A percentile compares a stretch with the other conserved stretches of the same genome.
Conservation (phyloP, 2,888 invertebrate species). For the Pantelozetes paolii region DNA sequence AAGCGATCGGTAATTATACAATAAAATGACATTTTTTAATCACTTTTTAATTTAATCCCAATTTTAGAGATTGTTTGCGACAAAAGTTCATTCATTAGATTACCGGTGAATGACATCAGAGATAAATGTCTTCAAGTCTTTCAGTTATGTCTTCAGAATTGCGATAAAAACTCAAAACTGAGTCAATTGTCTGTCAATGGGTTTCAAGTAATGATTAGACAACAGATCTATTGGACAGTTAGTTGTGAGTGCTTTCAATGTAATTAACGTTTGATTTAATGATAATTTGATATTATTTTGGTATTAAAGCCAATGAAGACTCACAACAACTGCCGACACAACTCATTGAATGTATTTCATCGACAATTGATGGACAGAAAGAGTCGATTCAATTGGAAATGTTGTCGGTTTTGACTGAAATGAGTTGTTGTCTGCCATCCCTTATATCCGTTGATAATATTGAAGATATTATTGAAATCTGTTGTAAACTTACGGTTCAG, state of each 20-base stretch:
- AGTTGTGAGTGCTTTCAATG: neutral
- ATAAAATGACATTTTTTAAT: neutral
- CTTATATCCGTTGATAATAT: conserved; percentile 16
- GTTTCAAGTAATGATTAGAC: neutral
- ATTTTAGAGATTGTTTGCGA: conserved; percentile 34
- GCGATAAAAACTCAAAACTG: neutral
- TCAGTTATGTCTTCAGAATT: neutral
- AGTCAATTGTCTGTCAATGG: conserved; percentile 6
- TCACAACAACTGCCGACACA: conserved; percentile 24
- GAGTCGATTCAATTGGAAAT: conserved; percentile 33
- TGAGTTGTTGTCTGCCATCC: conserved; percentile 17
- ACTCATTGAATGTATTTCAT: conserved; percentile 19
- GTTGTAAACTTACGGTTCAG: conserved; percentile 16
- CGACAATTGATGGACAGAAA: conserved; percentile 1
- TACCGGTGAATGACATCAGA: conserved; percentile 26
- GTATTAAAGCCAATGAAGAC: conserved; percentile 16
- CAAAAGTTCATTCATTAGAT: conserved; percentile 8
- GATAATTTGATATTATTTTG: neutral
- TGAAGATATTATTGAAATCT: conserved; percentile 33
- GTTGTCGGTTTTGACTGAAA: conserved; percentile 18
- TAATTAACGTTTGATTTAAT: neutral
- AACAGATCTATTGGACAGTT: conserved; percentile 31
- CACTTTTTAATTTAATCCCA: neutral
- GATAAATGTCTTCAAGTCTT: conserved; percentile 22
- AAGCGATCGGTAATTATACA: conserved; percentile 10